Evolutionary conservation across 2,888 invertebrate genomes (phyloP).

Genomic region (Malthinus seriepunctatus): DNA sequence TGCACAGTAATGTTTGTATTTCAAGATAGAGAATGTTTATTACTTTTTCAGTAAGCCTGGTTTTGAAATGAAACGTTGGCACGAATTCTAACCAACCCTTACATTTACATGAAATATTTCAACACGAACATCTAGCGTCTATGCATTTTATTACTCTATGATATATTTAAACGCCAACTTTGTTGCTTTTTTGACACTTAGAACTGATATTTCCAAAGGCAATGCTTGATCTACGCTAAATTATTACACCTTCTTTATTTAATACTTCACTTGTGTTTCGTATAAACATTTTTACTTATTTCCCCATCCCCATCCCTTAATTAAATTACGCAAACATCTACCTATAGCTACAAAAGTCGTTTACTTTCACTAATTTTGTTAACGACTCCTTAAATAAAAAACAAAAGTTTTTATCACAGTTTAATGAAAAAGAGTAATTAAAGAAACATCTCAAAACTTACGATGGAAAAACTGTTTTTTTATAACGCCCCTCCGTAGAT

Average conservation of each 20-base stretch:
- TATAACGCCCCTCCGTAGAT: no score
- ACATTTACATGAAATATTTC: constrained; percentile 18
- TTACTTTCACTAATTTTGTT: no score
- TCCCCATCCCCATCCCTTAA: no score
- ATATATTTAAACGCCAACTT: constrained; percentile 25
- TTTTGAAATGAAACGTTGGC: constrained; percentile 26
- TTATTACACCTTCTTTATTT: constrained; percentile 25
- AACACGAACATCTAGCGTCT: constrained; percentile 19
- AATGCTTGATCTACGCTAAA: constrained; percentile 22
- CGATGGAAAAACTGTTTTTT: no score
- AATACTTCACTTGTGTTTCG: constrained; percentile 12
- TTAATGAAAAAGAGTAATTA: no score
- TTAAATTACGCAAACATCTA: no score
- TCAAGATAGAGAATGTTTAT: constrained; percentile 30
- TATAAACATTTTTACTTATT: neutral
- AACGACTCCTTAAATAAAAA: no score
- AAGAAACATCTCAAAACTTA: no score
- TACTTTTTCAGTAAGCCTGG: constrained; percentile 28
- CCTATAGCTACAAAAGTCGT: no score
- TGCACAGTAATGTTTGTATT: constrained; percentile 30
- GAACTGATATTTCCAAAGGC: constrained; percentile 19
- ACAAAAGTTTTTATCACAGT: no score
- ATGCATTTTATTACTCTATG: constrained; percentile 23
- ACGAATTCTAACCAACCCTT: constrained; percentile 16
- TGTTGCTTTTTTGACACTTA: constrained; percentile 17